Base-by-base conservation (phyloP, 53 echinoderm and acorn worm genomes). In the Holothuria scabra region DNA sequence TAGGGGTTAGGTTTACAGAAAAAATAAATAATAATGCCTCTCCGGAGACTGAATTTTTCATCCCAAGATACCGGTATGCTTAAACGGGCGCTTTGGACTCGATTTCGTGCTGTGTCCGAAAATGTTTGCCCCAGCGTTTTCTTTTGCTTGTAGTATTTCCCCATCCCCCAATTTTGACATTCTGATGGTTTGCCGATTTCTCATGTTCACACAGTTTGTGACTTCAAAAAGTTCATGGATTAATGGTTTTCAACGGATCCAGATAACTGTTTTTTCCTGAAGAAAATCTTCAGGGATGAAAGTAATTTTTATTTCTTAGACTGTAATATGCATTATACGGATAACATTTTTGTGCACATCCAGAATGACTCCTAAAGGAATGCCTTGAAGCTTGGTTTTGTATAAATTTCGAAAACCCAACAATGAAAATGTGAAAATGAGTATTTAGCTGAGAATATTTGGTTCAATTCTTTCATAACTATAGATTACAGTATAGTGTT, bases 301-400 rank as follows among this genome's bases (percentile, higher is more conserved):
- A 28, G 64, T 63, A 28, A 28, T 63, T 63, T 63, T 63, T 20
- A 63, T 63, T 63, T 63, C 21, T 63, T 63, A 24, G 64, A 63
- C 10, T 63, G 64, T 63, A 63, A 63, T 19, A 63, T 63, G n/a
- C 64, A 63, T 19, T 63, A 63, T 63, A 20, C 23, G 21, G 64
- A 63, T 63, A 63, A 63, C n/a, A 28, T 63, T 19, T 7, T 63
- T 12, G 64, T 28, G 7, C n/a, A 63, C 64, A 63, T 63, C 26
- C 9, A 63, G 26, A 20, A 63, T 63, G 21, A 63, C 26, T 63
- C 26, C 26, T 63, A 63, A 9, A 63, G 64, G 64, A 63, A 63
- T 63, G 64, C 26, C 64, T 63, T 63, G 9, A 7, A 63, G 26
- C 23, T 28, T 9, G 64, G n/a, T 63, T 63, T 63, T 63, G 21